These are phyloP conservation scores for Caprella mutica DNA, from an alignment of 2,888 invertebrate species.

Conservation along the genomic window DNA sequence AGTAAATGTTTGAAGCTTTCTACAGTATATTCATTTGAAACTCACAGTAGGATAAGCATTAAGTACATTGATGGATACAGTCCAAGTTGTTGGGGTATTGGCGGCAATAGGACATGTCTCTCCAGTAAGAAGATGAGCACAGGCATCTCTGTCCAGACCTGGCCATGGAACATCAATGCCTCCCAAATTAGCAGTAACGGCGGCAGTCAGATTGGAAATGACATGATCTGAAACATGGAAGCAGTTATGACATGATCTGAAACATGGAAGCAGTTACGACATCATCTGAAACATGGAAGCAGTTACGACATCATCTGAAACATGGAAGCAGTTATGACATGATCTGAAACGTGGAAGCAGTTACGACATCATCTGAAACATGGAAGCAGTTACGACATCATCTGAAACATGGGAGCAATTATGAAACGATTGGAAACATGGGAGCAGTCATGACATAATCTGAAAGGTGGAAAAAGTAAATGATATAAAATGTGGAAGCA, in stretches of 20 bases:
- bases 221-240: not conserved
- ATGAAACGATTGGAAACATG: too few relatives aligned
- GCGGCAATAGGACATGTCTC: not conserved
- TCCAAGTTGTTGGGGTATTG: not conserved
- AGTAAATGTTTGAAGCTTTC: too few relatives aligned
- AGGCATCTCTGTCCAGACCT: constrained; percentile 7
- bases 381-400: too few relatives aligned
- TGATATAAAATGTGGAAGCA: too few relatives aligned
- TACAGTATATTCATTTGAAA: too few relatives aligned
- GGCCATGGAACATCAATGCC: constrained; percentile 14
- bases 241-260: not conserved
- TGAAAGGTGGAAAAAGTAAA: too few relatives aligned
- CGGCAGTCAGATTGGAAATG: not conserved
- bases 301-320: not conserved
- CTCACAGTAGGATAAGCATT: constrained; percentile 15
- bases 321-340: not conserved
- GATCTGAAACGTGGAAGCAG: too few relatives aligned
- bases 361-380: too few relatives aligned
- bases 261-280: not conserved
- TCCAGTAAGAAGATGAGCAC: not conserved
- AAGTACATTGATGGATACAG: constrained; percentile 10
- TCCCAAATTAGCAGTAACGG: constrained; percentile 5
- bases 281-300: not conserved
- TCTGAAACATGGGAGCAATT: too few relatives aligned
- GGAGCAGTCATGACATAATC: too few relatives aligned